Evolutionary conservation across 2,113 vertebrate genomes (phyloP).

Genomic region (Melanotaenia duboulayi): DNA sequence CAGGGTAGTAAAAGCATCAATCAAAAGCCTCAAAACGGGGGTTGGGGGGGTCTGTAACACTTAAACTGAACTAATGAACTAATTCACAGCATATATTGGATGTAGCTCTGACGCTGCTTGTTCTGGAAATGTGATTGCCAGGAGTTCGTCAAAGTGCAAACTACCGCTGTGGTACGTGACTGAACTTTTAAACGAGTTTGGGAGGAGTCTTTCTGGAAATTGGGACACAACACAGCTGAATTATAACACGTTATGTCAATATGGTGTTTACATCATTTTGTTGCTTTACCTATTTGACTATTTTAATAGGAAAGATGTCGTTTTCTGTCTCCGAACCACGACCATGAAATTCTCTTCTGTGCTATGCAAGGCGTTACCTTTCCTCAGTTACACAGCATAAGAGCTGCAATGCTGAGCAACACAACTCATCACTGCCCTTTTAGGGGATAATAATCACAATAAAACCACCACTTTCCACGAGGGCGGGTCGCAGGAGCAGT

Average conservation of each 20-base stretch:
- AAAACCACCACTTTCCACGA: slow-evolving; percentile 39
- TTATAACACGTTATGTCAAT: slow-evolving; percentile 53
- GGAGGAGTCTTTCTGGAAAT: slow-evolving; percentile 54
- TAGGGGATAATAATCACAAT: slow-evolving; percentile 50
- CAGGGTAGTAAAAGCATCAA: slow-evolving; percentile 57
- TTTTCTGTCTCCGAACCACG: slow-evolving; percentile 62
- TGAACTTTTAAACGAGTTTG: slow-evolving; percentile 66
- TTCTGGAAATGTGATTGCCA: slow-evolving; percentile 25
- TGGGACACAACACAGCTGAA: slow-evolving; percentile 50
- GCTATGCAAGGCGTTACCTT: slow-evolving; percentile 33
- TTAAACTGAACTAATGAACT: slow-evolving; percentile 34
- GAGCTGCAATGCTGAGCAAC: slow-evolving; percentile 41
- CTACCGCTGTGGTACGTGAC: slow-evolving; percentile 35
- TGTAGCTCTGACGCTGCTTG: slow-evolving; percentile 17
- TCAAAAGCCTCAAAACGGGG: slow-evolving; percentile 55
- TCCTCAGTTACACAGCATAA: slow-evolving; percentile 38
- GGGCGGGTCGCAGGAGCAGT: slow-evolving; percentile 16
- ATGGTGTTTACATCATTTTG: slow-evolving; percentile 46
- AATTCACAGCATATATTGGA: slow-evolving; percentile 24
- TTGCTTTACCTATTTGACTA: slow-evolving; percentile 45
- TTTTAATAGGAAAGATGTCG: slow-evolving; percentile 62
- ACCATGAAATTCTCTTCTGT: slow-evolving; percentile 64
- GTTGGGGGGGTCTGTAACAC: slow-evolving; percentile 41
- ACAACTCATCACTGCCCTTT: slow-evolving; percentile 51
- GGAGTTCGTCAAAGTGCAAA: slow-evolving; percentile 57